phyloP scores from a whole-genome alignment of 2,888 invertebrate genomes.

The Spodoptera picta region DNA sequence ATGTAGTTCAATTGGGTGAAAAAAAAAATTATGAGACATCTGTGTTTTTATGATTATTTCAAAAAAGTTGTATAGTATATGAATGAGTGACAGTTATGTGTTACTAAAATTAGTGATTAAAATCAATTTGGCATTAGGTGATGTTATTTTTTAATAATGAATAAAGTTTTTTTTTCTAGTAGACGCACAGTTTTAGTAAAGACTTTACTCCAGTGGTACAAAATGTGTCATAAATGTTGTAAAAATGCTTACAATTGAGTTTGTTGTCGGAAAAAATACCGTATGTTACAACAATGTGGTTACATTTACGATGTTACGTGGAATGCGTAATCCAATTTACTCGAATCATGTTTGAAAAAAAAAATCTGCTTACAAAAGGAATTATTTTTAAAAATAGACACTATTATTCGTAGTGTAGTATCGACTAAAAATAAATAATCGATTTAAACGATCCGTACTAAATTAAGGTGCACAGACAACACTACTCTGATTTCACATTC shows the following conservation, averaged over 20 bases:
- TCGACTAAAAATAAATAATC: slow-evolving; percentile 55
- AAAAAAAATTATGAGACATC: neutral
- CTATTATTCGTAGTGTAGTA: slow-evolving; percentile 8
- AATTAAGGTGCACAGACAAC: slow-evolving; percentile 30
- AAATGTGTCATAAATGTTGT: slow-evolving; percentile 6
- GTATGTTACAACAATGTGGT: slow-evolving; percentile 17
- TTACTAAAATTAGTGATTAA: slow-evolving; percentile 3
- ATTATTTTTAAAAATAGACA: slow-evolving; percentile 28
- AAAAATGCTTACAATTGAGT: neutral
- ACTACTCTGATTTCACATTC: slow-evolving; percentile 32
- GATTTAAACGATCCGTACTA: slow-evolving; percentile 36
- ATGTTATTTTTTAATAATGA: too few relatives aligned
- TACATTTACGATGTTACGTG: slow-evolving; percentile 18
- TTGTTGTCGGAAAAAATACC: slow-evolving; percentile 19
- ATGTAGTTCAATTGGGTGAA: slow-evolving; percentile 37
- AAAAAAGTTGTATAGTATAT: too few relatives aligned
- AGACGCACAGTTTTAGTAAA: too few relatives aligned
- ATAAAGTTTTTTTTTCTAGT: too few relatives aligned
- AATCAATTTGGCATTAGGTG: neutral
- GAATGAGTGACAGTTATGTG: slow-evolving; percentile 13
- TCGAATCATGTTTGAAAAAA: slow-evolving; percentile 3
- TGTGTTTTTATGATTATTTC: too few relatives aligned
- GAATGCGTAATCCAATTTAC: slow-evolving; percentile 22
- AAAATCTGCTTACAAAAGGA: slow-evolving; percentile 11
- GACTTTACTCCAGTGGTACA: neutral